These are phyloP conservation scores for Glossosoma conforme DNA, from an alignment of 1,140 invertebrate genomes.

Conservation along the genomic window DNA sequence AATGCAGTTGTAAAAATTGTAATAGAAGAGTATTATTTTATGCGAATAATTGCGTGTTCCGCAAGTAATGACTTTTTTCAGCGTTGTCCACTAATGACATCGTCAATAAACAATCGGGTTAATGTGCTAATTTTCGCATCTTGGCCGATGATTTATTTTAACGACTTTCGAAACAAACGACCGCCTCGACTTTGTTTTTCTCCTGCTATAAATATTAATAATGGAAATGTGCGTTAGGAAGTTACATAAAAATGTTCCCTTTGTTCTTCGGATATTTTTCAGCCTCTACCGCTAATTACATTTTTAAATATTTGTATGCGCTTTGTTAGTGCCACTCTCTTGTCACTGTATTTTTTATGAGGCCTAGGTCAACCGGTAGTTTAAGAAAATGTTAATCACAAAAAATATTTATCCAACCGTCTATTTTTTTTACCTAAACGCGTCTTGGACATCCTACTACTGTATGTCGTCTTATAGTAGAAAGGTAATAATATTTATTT, in stretches of 20 bases:
- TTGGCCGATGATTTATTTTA: constrained; percentile 18
- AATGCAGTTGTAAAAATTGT: no score
- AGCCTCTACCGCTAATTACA: not conserved
- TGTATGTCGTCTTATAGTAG: no score
- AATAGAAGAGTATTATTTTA: no score
- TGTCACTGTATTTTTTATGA: no score
- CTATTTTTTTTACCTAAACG: no score
- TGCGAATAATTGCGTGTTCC: no score
- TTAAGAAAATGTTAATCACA: no score
- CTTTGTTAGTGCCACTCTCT: not conserved
- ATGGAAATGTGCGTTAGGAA: constrained; percentile 4
- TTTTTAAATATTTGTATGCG: not conserved
- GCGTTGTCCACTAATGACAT: constrained; percentile 9
- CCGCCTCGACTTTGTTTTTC: constrained; percentile 6
- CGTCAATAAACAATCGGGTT: constrained; percentile 15
- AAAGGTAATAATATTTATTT: no score
- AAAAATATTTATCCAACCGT: no score
- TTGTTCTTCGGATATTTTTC: not conserved
- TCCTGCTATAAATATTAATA: not conserved
- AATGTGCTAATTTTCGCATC: constrained; percentile 21
- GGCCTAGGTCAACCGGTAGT: not conserved
- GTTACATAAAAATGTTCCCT: not conserved
- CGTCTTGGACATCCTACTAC: no score
- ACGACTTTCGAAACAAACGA: constrained; percentile 10
- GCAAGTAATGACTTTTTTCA: no score